A percentile compares a stretch with the other conserved stretches of the same genome.
Evolutionary conservation across 1,140 invertebrate species (phyloP).

Genomic region (Drosophila subobscura): DNA sequence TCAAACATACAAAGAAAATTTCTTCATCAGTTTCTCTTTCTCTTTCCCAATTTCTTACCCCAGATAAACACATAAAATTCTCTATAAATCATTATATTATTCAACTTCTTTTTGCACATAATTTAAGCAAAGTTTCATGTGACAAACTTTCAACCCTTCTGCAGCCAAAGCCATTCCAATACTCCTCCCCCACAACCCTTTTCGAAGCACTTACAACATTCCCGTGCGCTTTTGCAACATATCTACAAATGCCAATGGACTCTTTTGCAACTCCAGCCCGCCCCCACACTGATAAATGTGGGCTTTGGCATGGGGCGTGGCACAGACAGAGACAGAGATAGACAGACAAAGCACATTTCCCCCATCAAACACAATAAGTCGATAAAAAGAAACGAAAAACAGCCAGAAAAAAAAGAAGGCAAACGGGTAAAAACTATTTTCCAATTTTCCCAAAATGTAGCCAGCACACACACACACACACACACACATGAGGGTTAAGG

Average conservation of each 20-base stretch:
- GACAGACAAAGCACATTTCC: constrained; percentile 65
- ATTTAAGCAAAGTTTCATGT: constrained; percentile 21
- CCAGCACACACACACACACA: constrained; percentile 10
- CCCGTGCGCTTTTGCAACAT: constrained; percentile 7
- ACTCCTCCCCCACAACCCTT: constrained; percentile 1
- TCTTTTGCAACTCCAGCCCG: constrained; percentile 28
- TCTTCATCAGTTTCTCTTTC: too few relatives aligned
- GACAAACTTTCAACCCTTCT: constrained; percentile 20
- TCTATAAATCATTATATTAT: constrained; percentile 22
- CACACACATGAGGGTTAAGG: constrained; percentile 21
- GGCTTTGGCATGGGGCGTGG: constrained; percentile 4
- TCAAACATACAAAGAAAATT: too few relatives aligned
- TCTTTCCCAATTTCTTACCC: too few relatives aligned
- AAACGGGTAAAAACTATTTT: constrained; percentile 64
- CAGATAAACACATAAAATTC: too few relatives aligned
- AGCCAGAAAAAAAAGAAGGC: constrained; percentile 36
- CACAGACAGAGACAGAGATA: background rate
- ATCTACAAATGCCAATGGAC: constrained; percentile 43
- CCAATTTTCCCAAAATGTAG: constrained; percentile 66
- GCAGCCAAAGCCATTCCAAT: too few relatives aligned
- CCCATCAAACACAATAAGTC: constrained; percentile 73
- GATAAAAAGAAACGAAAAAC: constrained; percentile 52
- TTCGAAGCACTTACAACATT: constrained; percentile 19
- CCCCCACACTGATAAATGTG: constrained; percentile 14
- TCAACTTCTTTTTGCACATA: constrained; percentile 2